Conservation (phyloP, 1,140 invertebrate species). For the Carcinoscorpius rotundicauda region DNA sequence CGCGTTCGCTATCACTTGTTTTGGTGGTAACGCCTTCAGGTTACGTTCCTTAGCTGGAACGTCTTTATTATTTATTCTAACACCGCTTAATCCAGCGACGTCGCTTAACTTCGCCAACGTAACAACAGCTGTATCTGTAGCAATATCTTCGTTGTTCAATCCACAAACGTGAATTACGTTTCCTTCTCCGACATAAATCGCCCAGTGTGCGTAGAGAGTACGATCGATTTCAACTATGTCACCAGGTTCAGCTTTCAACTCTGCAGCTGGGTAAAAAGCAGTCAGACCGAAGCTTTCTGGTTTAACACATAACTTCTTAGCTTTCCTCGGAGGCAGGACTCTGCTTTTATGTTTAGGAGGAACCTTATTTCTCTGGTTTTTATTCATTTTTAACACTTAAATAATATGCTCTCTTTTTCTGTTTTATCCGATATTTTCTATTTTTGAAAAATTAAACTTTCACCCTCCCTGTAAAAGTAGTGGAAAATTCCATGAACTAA, state of each 20-base stretch:
- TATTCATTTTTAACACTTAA: too few relatives aligned
- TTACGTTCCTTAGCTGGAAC: constrained; percentile 26
- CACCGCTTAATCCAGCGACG: constrained; percentile 24
- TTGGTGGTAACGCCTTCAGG: constrained; percentile 20
- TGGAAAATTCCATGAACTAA: too few relatives aligned
- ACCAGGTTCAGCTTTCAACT: constrained; percentile 19
- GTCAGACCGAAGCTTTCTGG: constrained; percentile 16
- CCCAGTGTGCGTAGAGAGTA: constrained; percentile 28
- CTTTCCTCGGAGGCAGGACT: too few relatives aligned
- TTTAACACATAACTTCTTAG: too few relatives aligned
- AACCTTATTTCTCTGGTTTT: too few relatives aligned
- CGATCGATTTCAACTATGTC: constrained; percentile 30
- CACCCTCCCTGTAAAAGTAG: too few relatives aligned
- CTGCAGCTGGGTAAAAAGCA: constrained; percentile 13
- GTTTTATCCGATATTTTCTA: too few relatives aligned
- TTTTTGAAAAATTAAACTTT: too few relatives aligned
- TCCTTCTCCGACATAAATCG: constrained; percentile 27
- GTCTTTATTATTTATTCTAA: constrained; percentile 28
- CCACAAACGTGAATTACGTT: constrained; percentile 27
- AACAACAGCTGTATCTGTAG: constrained; percentile 20
- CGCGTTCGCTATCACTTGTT: constrained; percentile 23
- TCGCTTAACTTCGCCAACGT: constrained; percentile 18
- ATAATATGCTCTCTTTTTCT: too few relatives aligned
- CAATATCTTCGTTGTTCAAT: constrained; percentile 20
- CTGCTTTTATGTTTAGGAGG: too few relatives aligned